Conservation (phyloP, 2,888 invertebrate species). For the Drosophila neonasuta region DNA sequence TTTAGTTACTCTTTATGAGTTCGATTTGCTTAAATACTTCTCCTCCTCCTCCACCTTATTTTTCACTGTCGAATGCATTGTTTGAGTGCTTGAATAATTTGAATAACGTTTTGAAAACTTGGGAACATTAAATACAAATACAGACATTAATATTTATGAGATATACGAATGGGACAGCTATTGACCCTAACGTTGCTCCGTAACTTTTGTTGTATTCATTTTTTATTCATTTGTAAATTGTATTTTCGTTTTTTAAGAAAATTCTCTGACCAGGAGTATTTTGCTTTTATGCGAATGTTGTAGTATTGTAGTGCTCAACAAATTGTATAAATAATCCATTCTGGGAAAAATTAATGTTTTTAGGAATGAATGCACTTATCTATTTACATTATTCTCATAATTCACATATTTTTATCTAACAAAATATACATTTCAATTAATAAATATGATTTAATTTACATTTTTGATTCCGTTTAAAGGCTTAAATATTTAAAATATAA, state of each 20-base stretch:
- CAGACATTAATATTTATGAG: slow-evolving; percentile 56
- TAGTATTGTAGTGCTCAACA: no score
- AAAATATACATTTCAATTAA: no score
- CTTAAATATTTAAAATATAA: no score
- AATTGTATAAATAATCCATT: no score
- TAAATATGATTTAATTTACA: no score
- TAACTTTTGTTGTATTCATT: slow-evolving; percentile 48
- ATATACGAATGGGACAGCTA: slow-evolving; percentile 34
- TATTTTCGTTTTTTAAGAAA: slow-evolving; percentile 28
- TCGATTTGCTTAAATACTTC: slow-evolving; percentile 18
- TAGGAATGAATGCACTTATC: no score
- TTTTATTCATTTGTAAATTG: slow-evolving; percentile 73
- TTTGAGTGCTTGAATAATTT: slow-evolving; percentile 37
- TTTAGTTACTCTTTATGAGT: slow-evolving; percentile 30
- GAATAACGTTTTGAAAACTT: slow-evolving; percentile 61
- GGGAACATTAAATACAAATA: slow-evolving; percentile 44
- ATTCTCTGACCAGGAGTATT: neutral
- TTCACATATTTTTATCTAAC: no score
- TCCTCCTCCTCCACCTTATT: neutral
- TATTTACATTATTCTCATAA: no score
- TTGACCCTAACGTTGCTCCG: slow-evolving; percentile 44
- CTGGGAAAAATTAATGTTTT: no score
- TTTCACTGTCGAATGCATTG: slow-evolving; percentile 14
- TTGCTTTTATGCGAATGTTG: no score
- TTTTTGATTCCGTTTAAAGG: no score